Evolutionary conservation across 2,113 vertebrate species (phyloP).

Genomic region (Oriolus oriolus): DNA sequence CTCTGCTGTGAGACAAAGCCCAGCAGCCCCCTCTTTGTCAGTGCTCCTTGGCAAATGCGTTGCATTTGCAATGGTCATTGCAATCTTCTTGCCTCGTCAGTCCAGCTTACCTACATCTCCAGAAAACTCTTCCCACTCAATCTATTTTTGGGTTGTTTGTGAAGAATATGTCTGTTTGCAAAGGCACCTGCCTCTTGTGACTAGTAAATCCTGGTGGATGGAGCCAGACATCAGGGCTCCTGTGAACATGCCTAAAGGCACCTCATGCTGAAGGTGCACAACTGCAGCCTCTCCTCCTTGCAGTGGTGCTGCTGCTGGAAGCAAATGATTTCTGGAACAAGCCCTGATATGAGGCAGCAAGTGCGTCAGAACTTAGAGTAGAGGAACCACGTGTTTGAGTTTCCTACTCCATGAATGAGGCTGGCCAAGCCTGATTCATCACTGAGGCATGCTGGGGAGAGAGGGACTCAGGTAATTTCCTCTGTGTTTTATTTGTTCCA

Average conservation of each 20-base stretch:
- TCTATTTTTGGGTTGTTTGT: neutral
- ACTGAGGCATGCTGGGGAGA: accelerated
- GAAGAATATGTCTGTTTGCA: neutral
- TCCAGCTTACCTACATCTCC: neutral
- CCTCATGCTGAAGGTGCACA: neutral
- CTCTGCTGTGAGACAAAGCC: neutral
- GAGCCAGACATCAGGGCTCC: neutral
- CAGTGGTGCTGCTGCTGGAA: neutral
- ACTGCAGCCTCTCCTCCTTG: neutral
- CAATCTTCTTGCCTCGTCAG: neutral
- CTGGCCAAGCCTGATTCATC: neutral
- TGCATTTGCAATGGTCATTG: neutral
- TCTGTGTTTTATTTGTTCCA: neutral
- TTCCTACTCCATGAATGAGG: neutral
- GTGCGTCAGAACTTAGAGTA: neutral
- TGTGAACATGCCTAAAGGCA: neutral
- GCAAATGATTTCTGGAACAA: neutral
- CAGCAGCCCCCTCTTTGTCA: neutral
- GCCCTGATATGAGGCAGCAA: neutral
- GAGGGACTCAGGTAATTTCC: neutral
- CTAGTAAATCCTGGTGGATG: neutral
- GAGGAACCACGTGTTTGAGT: neutral
- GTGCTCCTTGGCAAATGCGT: neutral
- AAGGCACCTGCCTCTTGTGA: neutral
- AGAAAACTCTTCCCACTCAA: neutral